Percentiles rank a stretch among this genome's conserved stretches.
phyloP scores from a whole-genome alignment of 2,888 invertebrate species.

The Hypena proboscidalis region DNA sequence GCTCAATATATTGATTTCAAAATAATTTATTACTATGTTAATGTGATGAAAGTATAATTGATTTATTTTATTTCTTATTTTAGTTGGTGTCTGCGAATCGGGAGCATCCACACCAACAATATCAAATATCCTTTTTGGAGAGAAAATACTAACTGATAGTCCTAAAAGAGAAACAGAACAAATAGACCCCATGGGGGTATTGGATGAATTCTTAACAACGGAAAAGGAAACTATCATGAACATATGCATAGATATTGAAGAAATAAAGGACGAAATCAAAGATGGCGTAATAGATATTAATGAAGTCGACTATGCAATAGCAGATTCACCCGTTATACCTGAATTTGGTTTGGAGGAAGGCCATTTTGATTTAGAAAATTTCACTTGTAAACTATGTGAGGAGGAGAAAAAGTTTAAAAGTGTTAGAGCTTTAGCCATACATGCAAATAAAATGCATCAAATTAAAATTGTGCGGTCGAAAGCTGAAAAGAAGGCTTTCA shows the following conservation, averaged over 20 bases:
- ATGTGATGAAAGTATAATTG: neutral
- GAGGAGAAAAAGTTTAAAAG: conserved; percentile 51
- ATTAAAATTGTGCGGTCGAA: conserved; percentile 43
- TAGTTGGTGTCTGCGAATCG: conserved; percentile 39
- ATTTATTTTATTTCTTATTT: conserved; percentile 15
- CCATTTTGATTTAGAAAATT: conserved; percentile 54
- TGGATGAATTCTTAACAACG: conserved; percentile 61
- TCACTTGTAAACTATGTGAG: conserved; percentile 61
- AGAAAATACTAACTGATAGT: conserved; percentile 31
- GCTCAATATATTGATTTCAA: too few species aligned
- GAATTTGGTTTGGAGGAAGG: neutral
- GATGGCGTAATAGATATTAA: conserved; percentile 5
- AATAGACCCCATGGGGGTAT: conserved; percentile 45
- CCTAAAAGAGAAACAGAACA: conserved; percentile 36
- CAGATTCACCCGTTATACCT: neutral
- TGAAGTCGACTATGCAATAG: neutral
- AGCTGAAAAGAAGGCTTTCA: conserved; percentile 12
- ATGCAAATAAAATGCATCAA: conserved; percentile 54
- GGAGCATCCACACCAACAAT: conserved; percentile 68
- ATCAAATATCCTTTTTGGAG: conserved; percentile 69
- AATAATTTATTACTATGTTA: too few species aligned
- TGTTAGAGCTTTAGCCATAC: conserved; percentile 51
- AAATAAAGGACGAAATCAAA: conserved; percentile 12
- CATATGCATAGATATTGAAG: conserved; percentile 11
- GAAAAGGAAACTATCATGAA: conserved; percentile 19